Evolutionary conservation across 2,113 vertebrate species (phyloP), one percentile per base, ranked within the genome.

Genomic region (Chinchilla lanigera): DNA sequence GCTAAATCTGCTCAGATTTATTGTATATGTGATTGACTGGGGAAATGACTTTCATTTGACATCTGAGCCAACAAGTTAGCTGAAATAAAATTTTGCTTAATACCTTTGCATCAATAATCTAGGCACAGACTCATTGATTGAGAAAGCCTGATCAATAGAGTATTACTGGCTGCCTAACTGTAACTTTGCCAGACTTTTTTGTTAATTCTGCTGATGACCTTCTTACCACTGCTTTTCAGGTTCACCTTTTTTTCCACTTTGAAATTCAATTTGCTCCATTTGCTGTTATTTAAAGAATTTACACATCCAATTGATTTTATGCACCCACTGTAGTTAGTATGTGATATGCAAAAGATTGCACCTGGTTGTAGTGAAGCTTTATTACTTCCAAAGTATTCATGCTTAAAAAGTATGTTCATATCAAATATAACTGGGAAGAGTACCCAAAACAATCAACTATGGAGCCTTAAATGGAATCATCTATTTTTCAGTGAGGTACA

Each of bases 81-180:
- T 98, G 98, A 99, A 99, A 99, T 99, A 99, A 99, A 99, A 99
- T 99, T 99, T 99, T 99, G 98, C 98, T 99, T 99, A 99, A 99
- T 99, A 98, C 98, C 98, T 98, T 98, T 99, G 98, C 98, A 99
- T 99, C 98, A 99, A 99, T 99, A 99, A 99, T 99, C 98, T 98
- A 98, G 98, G 98, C 98, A 98, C 98, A 99, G 98, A 97, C 97
- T 96, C 98, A 99, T 99, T 99, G 98, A 99, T 98, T 99, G 98
- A 98, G 98, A 98, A 99, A 98, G 98, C 97, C 98, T 99, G 98
- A 99, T 99, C 99, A 98, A 99, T 99, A 99, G 96, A 99, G 98
- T 98, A 98, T 99, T 99, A 99, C 98, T 97, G 98, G 97, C 98
- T 98, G 98, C 98, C 98, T 99, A 98, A 98, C 98, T 98, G 98